Evolutionary conservation across 2,797 vertebrate genomes (phyloP).

Genomic region (Miichthys miiuy): DNA sequence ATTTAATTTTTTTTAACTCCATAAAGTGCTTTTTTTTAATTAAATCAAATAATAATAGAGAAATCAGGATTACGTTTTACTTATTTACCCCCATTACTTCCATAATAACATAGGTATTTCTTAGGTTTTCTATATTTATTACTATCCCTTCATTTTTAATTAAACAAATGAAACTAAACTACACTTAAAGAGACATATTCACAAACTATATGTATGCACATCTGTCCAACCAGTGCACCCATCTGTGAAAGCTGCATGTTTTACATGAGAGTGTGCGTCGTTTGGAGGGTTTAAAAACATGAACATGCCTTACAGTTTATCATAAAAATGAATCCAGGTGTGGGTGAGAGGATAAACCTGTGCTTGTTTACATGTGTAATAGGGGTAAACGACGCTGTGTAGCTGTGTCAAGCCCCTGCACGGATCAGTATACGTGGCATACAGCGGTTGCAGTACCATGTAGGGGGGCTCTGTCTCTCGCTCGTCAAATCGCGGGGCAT

Average conservation of each 20-base stretch:
- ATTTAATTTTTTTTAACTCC: too few species aligned
- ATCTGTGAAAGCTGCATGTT: neutral
- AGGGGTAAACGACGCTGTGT: conserved; percentile 14
- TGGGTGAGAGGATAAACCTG: rapidly evolving
- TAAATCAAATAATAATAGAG: neutral
- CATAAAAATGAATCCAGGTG: neutral
- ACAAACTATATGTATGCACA: neutral
- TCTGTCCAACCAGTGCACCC: neutral
- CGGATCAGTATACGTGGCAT: conserved; percentile 85
- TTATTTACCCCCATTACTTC: too few species aligned
- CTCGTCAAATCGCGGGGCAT: conserved; percentile 82
- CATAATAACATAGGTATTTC: too few species aligned
- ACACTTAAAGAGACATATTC: neutral
- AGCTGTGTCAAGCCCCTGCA: conserved; percentile 8
- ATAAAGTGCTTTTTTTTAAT: too few species aligned
- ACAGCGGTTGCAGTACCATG: conserved; percentile 70
- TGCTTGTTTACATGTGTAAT: conserved; percentile 23
- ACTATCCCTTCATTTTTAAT: too few species aligned
- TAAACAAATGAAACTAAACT: too few species aligned
- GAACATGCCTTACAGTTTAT: too few species aligned
- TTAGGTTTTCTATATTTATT: too few species aligned
- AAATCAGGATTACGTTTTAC: too few species aligned
- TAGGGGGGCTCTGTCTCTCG: conserved; percentile 57
- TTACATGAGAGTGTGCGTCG: too few species aligned
- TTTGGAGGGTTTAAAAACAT: neutral